phyloP scores from a whole-genome alignment of 1,140 invertebrate genomes.

The Drosophila burlai region DNA sequence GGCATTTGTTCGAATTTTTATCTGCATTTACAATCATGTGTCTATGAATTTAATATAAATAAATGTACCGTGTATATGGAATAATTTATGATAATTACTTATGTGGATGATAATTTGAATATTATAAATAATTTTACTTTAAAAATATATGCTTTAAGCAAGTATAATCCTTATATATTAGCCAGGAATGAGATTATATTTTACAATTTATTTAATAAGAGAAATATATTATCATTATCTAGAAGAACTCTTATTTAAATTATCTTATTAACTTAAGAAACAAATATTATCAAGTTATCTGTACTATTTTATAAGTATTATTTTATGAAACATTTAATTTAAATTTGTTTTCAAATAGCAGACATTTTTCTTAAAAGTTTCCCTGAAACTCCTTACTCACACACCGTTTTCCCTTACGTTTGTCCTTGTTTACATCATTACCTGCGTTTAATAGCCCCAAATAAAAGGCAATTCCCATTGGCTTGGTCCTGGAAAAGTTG shows the following conservation, averaged over 20 bases:
- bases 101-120: background rate
- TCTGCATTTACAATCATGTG: background rate
- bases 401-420: background rate
- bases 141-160: background rate
- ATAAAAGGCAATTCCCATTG: constrained; percentile 6
- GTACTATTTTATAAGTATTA: fast-evolving
- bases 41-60: constrained; percentile 1
- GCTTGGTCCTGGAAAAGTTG: constrained; percentile 13
- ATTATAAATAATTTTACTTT: background rate
- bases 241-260: background rate
- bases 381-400: background rate
- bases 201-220: too few relatives aligned
- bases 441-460: constrained; percentile 21
- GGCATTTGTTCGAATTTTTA: background rate
- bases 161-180: too few relatives aligned
- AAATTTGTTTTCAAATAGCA: background rate
- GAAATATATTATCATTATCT: background rate
- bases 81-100: background rate
- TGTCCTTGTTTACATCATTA: constrained; percentile 30
- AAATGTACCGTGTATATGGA: background rate
- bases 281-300: background rate
- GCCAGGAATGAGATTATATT: too few relatives aligned
- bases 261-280: background rate
- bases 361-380: background rate
- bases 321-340: background rate